Base-by-base conservation (phyloP, 2,113 vertebrate genomes). In the Alligator sinensis region DNA sequence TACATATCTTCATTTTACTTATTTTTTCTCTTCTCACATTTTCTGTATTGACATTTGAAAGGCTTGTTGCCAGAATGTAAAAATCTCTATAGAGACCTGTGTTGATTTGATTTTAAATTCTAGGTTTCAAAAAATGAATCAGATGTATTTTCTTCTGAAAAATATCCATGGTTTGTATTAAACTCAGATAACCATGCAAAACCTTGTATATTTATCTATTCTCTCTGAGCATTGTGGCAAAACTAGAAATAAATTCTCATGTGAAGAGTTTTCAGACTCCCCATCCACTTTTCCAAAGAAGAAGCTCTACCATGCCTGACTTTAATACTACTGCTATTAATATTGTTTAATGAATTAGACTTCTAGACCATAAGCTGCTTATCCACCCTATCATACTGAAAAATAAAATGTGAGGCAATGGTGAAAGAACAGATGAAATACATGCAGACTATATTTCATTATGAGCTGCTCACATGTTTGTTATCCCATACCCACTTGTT, bases 121-220 rank as follows among this genome's bases (percentile, higher is more conserved):
- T 25, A 54, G 3, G 1, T 10, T 87, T 91, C 0, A 0, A 66
- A 66, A 66, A 68, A 19, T 60, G 61, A 62, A 27, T 58, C 1
- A 1, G 54, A 2, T 25, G 47, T 6, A 11, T 18, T 84, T 76
- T 27, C 18, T 21, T 17, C 30, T 70, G 28, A 87, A 75, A 28
- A 60, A 19, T 38, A 76, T 28, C 15, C 30, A 60, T 1, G 1
- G 11, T 76, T 90, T 74, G 25, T 27, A 28, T 63, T 87, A 5
- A 0, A 0, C 82, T 68, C 4, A 15, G 10, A 47, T 85, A 92
- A 85, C n/a, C 27, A 21, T 18, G 7, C 38, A 79, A 79, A 21
- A 21, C 22, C 78, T 81, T 30, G 19, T 16, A 74, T 87, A 19
- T 24, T 82, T 85, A 14, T 76, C 70, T 72, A 12, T 9, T 25